Base-by-base conservation (phyloP, 2,888 invertebrate genomes). In the Chorisops tibialis region DNA sequence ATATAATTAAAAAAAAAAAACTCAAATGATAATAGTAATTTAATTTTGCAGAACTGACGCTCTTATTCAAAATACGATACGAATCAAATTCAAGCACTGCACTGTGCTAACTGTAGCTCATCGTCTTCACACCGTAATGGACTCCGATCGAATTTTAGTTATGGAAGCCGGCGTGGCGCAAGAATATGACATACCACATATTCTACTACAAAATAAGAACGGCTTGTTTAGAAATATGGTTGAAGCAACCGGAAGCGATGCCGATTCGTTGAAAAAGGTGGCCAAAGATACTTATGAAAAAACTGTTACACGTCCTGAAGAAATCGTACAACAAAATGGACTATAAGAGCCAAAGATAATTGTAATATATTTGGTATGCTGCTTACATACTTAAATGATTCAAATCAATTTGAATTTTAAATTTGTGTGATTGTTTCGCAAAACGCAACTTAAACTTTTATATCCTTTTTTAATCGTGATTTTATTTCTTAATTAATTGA, bases 61-160 rank as follows among this genome's bases (percentile, higher is more conserved):
- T 49, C 81, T 94, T 62, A 94, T 94, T 70, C 94, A 93, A 76
- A 83, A 81, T 72, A 91, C 93, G 0, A 93, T 95, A 61, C 81
- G 93, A 61, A 81, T 81, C 41, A 88, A 89, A 71, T 95, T 95
- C 74, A 81, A 82, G 12, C 79, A 87, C 18, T 94, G 93, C 75
- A 93, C 94, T 0, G 93, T 96, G 7, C 78, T 96, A 41, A 95
- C 94, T 0, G 92, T 96, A 37, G 95, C 95, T 4, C 95, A 96
- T 79, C 83, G 96, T 43, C 81, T 96, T 24, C 88, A 95, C 74
- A 96, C 95, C 1, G 90, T 96, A 66, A 94, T 96, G 88, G 95
- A 96, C 77, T 92, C 91, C 0, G 92, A 94, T 79, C 83, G 88
- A 64, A 88, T 94, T 16, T 81, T 95, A 73, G 93, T 95, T 1